Evolutionary conservation across 2,888 invertebrate genomes (phyloP), one percentile per base, ranked within the genome.

Genomic region (Cerastis leucographa): DNA sequence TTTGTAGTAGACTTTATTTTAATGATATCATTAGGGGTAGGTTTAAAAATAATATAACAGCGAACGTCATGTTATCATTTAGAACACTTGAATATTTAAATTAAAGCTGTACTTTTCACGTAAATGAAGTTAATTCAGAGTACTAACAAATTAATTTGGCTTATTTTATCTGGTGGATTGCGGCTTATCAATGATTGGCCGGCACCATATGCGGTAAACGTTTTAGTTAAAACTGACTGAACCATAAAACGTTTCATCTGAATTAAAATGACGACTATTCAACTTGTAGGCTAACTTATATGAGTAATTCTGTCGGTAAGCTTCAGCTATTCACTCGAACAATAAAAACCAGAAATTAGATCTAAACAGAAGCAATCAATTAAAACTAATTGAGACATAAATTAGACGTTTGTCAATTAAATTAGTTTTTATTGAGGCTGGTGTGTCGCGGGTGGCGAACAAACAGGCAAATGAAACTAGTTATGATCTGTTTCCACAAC

Each of bases 401-500:
- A 89, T 89, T 86, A 89, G 83, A 80, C 77, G 76, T 82, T 82
- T 79, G 85, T 88, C 89, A 91, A 92, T 92, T 92, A 91, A 89
- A 90, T 88, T 86, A 81, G 81, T 90, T 91, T 91, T 91, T 90
- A 90, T 87, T 85, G 78, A 74, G 65, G 76, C 54, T 61, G 74
- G 80, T 84, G 85, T 82, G 83, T 86, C 81, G 85, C 82, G 73
- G 70, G 76, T 65, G 73, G 49, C 86, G 88, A 88, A 92, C 92
- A 93, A 92, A 94, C 92, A 92, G 86, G 84, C 92, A 93, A 94
- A 94, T 94, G 91, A 94, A 94, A 95, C 94, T 94, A 94, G 94
- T 95, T 96, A 96, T 95, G 95, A 96, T 95, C 95, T 94, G 96
- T 94, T 95, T 93, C 94, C 94, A 93, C 94, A 95, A 94, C 94